Conservation (phyloP, 2,888 invertebrate species). For the Eremobia ochroleuca region DNA sequence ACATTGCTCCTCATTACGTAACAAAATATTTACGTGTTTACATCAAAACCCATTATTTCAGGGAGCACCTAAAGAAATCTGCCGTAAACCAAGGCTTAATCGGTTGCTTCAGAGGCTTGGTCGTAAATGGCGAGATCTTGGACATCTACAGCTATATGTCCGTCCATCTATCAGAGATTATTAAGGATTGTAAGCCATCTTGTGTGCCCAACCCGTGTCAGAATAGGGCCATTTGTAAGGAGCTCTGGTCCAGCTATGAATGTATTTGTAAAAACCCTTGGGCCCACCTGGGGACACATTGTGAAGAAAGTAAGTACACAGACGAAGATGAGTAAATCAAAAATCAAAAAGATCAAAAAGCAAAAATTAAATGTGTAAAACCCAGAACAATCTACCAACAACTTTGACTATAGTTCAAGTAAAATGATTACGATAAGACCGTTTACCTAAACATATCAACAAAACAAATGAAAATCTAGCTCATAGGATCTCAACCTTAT, state of each 20-base stretch:
- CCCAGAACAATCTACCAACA: neutral
- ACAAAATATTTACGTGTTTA: neutral
- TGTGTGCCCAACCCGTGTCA: slow-evolving; percentile 98
- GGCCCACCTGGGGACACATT: slow-evolving; percentile 97
- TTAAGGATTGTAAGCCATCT: slow-evolving; percentile 97
- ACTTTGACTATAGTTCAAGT: neutral
- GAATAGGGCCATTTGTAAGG: slow-evolving; percentile 97
- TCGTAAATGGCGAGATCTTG: slow-evolving; percentile 97
- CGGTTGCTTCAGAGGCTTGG: slow-evolving; percentile 97
- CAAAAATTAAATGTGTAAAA: neutral
- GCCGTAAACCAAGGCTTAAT: slow-evolving; percentile 97
- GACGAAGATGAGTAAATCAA: neutral
- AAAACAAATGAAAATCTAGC: neutral
- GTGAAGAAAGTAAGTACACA: slow-evolving; percentile 95
- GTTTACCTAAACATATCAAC: neutral
- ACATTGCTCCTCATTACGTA: neutral
- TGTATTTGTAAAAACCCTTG: slow-evolving; percentile 98
- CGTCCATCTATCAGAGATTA: slow-evolving; percentile 97
- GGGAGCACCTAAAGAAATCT: slow-evolving; percentile 95
- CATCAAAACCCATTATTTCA: slow-evolving; percentile 72
- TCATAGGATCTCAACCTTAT: too few relatives aligned
- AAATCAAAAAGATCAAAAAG: too few relatives aligned
- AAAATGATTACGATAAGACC: neutral
- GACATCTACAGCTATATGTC: slow-evolving; percentile 98
- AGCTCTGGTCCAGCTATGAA: slow-evolving; percentile 97